These are phyloP conservation scores for Zaprionus nigranus DNA, from an alignment of 1,140 invertebrate genomes.

Conservation along the genomic window DNA sequence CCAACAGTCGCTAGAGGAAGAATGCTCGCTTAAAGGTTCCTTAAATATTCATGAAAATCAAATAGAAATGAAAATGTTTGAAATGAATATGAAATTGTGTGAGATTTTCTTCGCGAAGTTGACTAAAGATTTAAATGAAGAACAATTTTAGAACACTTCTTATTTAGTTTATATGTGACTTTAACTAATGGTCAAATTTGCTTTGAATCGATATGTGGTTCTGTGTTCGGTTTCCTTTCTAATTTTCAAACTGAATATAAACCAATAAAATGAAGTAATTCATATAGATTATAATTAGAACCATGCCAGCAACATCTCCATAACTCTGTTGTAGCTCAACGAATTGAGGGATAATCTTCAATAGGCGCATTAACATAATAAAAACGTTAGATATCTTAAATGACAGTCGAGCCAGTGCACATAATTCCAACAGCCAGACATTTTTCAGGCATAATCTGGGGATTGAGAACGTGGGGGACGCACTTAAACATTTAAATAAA, in stretches of 20 bases:
- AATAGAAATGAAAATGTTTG: conserved; percentile 6
- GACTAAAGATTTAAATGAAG: not conserved
- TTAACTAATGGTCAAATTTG: too few relatives aligned
- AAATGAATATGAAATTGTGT: not conserved
- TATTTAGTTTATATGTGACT: too few relatives aligned
- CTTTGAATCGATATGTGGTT: too few relatives aligned
- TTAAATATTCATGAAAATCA: conserved; percentile 5
- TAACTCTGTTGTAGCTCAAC: conserved; percentile 14
- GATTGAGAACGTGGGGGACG: conserved; percentile 18
- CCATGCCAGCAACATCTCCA: conserved; percentile 5
- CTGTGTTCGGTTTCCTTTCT: too few relatives aligned
- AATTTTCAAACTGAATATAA: not conserved
- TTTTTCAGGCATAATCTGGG: conserved; percentile 2
- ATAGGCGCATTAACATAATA: conserved; percentile 74
- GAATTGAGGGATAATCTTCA: conserved; percentile 30
- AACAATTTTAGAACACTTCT: too few relatives aligned
- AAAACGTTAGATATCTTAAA: conserved; percentile 58
- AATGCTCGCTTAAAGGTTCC: conserved; percentile 19
- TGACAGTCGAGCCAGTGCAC: conserved; percentile 20
- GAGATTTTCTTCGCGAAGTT: not conserved
- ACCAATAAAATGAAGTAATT: not conserved
- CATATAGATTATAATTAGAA: conserved; percentile 9
- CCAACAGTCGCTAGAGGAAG: not conserved
- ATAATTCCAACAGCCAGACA: conserved; percentile 20
- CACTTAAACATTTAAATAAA: conserved; percentile 83